Evolutionary conservation across 2,113 vertebrate genomes (phyloP).

Genomic region (Thermophis baileyi): DNA sequence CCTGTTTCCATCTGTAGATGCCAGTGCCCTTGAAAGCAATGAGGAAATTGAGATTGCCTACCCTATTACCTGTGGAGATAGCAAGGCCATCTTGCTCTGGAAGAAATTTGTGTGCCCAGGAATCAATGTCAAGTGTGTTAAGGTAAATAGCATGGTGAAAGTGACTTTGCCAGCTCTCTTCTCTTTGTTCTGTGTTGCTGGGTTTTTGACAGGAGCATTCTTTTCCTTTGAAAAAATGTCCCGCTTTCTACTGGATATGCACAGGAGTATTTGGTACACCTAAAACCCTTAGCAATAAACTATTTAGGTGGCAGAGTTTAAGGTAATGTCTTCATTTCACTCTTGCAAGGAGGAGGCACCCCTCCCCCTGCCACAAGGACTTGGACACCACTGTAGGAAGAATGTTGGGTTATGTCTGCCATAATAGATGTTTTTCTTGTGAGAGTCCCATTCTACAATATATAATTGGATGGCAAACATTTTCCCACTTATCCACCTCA

Average conservation of each 20-base stretch:
- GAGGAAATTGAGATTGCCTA: conserved; percentile 89
- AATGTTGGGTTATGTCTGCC: too few species aligned
- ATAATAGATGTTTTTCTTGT: not conserved
- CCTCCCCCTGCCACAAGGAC: not conserved
- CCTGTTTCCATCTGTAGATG: conserved; percentile 65
- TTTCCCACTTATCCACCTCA: not conserved
- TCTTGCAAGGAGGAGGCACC: not conserved
- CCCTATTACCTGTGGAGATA: conserved; percentile 92
- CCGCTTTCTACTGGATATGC: not conserved
- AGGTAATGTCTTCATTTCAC: not conserved
- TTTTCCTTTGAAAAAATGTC: not conserved
- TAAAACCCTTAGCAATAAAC: not conserved
- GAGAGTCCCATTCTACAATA: not conserved
- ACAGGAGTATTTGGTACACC: not conserved
- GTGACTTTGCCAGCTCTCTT: not conserved
- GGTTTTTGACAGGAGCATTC: not conserved
- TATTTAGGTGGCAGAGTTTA: not conserved
- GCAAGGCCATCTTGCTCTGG: conserved; percentile 88
- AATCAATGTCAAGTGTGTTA: conserved; percentile 92
- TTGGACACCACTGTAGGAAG: not conserved
- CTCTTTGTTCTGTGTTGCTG: not conserved
- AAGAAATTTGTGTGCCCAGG: conserved; percentile 97
- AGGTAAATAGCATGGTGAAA: conserved; percentile 71
- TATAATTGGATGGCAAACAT: not conserved
- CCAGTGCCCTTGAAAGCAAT: conserved; percentile 72